phyloP scores from a whole-genome alignment of 2,113 vertebrate species.

The Nerophis lumbriciformis region DNA sequence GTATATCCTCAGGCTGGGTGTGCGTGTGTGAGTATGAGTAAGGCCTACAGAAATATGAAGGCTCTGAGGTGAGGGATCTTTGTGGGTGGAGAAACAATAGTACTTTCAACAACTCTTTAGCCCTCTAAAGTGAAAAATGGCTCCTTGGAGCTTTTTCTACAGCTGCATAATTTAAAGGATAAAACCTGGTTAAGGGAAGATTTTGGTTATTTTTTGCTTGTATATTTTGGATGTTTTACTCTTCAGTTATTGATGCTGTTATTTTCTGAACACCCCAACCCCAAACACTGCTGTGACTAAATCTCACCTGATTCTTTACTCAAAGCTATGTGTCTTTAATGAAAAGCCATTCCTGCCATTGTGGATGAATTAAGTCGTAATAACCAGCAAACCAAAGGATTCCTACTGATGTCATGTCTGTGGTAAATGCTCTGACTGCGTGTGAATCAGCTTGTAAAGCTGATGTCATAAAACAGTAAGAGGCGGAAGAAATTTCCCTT shows the following conservation, averaged over 20 bases:
- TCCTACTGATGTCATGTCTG: constrained; percentile 17
- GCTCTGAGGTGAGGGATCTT: constrained; percentile 18
- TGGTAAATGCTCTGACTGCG: neutral
- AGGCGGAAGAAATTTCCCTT: neutral
- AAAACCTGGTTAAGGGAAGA: neutral
- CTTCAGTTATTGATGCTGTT: no score
- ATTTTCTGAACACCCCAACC: no score
- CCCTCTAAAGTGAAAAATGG: neutral
- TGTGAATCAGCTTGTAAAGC: constrained; percentile 8
- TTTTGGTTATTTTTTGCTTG: no score
- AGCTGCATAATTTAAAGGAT: neutral
- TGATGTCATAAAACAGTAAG: neutral
- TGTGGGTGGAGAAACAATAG: constrained; percentile 4
- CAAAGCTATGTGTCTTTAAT: no score
- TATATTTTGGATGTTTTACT: no score
- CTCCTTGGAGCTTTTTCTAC: constrained; percentile 15
- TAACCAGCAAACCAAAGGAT: constrained; percentile 11
- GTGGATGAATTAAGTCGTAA: neutral
- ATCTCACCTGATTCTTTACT: no score
- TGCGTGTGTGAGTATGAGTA: constrained; percentile 17
- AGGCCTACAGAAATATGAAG: constrained; percentile 7
- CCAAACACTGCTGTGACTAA: no score
- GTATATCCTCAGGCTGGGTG: neutral
- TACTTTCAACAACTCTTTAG: constrained; percentile 25
- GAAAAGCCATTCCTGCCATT: neutral